phyloP scores from a whole-genome alignment of 2,113 vertebrate genomes.

The Pituophis catenifer region DNA sequence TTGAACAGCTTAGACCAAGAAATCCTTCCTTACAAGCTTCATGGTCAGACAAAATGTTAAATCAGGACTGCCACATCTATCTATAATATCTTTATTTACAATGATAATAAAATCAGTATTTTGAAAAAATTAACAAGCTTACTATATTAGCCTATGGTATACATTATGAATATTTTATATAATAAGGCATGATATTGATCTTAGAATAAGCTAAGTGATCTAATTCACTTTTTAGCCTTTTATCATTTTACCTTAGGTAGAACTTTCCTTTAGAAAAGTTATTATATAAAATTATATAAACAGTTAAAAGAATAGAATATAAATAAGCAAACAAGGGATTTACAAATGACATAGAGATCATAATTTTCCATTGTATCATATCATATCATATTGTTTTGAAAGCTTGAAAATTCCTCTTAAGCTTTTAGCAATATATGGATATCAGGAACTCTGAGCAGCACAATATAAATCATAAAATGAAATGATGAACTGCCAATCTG shows the following conservation, averaged over 20 bases:
- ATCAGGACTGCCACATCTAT: not conserved
- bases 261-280: not conserved
- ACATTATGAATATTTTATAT: not conserved
- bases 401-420: not conserved
- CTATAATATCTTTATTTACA: not conserved
- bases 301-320: not conserved
- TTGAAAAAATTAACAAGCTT: not conserved
- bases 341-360: not conserved
- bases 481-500: not conserved
- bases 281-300: not conserved
- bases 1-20: not conserved
- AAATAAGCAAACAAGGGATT: not conserved
- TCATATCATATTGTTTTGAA: not conserved
- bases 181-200: not conserved
- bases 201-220: not conserved
- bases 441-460: not conserved
- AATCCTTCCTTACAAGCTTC: not conserved
- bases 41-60: not conserved
- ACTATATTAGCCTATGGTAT: not conserved
- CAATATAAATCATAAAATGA: not conserved
- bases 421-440: not conserved
- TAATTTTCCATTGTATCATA: not conserved
- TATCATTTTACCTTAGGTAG: not conserved
- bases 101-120: not conserved
- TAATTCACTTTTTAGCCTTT: not conserved